phyloP scores from a whole-genome alignment of 2,888 invertebrate genomes.

The Agrotis exclamationis region DNA sequence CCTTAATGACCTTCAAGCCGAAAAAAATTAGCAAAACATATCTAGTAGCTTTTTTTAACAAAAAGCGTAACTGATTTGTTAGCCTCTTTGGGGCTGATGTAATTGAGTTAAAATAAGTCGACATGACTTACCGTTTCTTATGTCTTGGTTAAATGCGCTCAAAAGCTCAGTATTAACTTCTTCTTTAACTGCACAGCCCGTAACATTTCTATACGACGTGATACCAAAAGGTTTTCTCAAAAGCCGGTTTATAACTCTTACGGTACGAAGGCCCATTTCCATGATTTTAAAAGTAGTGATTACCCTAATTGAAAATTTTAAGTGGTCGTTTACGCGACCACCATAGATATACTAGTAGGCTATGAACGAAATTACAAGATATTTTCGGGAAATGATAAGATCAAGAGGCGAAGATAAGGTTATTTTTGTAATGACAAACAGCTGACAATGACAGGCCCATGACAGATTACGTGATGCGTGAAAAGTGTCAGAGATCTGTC shows the following conservation, averaged over 20 bases:
- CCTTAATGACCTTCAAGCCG: not conserved
- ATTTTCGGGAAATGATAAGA: conserved; percentile 43
- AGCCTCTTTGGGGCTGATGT: conserved; percentile 8
- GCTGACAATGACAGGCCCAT: conserved; percentile 42
- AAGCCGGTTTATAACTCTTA: conserved; percentile 82
- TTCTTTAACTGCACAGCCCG: conserved; percentile 79
- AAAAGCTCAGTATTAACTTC: conserved; percentile 79
- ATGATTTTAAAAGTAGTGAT: conserved; percentile 64
- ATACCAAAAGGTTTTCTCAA: conserved; percentile 76
- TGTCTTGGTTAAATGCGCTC: conserved; percentile 81
- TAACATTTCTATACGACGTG: conserved; percentile 74
- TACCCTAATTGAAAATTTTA: conserved; percentile 5
- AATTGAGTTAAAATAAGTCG: not conserved
- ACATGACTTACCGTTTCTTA: conserved; percentile 77
- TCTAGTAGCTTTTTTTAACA: not conserved
- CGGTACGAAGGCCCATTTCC: conserved; percentile 78
- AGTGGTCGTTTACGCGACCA: conserved; percentile 6
- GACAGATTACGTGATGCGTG: not conserved
- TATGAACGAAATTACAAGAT: conserved; percentile 25
- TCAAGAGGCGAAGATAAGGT: conserved; percentile 38
- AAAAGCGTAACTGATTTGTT: not conserved
- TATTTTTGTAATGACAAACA: conserved; percentile 51
- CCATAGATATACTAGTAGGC: conserved; percentile 23
- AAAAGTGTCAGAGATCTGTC: not conserved
- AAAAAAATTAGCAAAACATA: not conserved